phyloP scores from a whole-genome alignment of 1,140 invertebrate genomes.

The Aphidius ervi region DNA sequence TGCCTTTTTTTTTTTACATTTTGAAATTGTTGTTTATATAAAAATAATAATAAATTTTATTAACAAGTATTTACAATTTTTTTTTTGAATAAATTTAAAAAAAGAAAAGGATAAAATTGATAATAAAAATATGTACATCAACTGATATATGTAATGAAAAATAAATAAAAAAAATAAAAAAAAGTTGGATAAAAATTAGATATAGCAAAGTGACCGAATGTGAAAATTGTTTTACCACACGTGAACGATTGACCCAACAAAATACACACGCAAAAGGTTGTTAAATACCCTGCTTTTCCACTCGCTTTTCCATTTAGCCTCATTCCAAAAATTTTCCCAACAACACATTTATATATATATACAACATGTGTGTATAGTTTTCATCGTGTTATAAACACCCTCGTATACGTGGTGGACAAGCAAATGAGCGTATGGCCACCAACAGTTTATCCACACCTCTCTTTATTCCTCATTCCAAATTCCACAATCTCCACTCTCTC shows the following conservation, averaged over 20 bases:
- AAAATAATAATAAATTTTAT: too few relatives aligned
- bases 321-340: neutral
- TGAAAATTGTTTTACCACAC: conserved; percentile 48
- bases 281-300: conserved; percentile 2
- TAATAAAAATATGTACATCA: too few relatives aligned
- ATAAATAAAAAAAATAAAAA: conserved; percentile 5
- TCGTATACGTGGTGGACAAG: neutral
- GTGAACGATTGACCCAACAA: conserved; percentile 45
- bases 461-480: neutral
- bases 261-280: conserved; percentile 16
- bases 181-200: conserved; percentile 2
- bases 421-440: too few relatives aligned
- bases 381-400: neutral
- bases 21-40: too few relatives aligned
- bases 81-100: too few relatives aligned
- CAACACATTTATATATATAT: neutral
- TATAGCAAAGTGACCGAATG: conserved; percentile 33
- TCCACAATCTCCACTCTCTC: neutral
- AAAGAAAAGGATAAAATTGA: too few relatives aligned
- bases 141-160: neutral
- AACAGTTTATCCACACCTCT: too few relatives aligned
- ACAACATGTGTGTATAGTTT: neutral
- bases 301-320: conserved; percentile 15
- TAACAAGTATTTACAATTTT: too few relatives aligned
- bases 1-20: too few relatives aligned